A percentile compares a stretch with the other conserved stretches of the same genome.
phyloP scores from a whole-genome alignment of 2,797 vertebrate genomes.

The Lithobates pipiens region DNA sequence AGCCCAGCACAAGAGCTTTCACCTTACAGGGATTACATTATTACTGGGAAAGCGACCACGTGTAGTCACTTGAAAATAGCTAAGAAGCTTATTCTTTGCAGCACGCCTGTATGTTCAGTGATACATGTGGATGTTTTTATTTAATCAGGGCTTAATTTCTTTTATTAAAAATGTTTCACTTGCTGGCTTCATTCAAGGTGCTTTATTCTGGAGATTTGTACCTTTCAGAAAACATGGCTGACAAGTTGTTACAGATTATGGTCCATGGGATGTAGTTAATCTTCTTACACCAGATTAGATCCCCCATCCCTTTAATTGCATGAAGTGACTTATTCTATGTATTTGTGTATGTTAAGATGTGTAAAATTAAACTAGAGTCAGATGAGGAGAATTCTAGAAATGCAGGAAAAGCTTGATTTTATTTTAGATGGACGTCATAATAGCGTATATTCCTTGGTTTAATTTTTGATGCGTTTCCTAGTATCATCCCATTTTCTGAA shows the following conservation, averaged over 20 bases:
- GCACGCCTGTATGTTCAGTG: conserved; percentile 9
- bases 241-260: conserved; percentile 39
- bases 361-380: background rate
- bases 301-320: conserved; percentile 16
- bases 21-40: conserved; percentile 56
- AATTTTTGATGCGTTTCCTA: too few relatives aligned
- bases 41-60: conserved; percentile 64
- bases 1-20: conserved; percentile 60
- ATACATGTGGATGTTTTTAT: conserved; percentile 22
- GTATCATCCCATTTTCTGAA: too few relatives aligned
- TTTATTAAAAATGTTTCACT: conserved; percentile 33
- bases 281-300: conserved; percentile 50
- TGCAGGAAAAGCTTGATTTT: background rate
- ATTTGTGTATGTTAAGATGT: conserved; percentile 20
- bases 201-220: conserved; percentile 42
- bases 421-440: background rate
- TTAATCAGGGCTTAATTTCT: conserved; percentile 36
- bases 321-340: conserved; percentile 32
- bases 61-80: conserved; percentile 50
- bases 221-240: conserved; percentile 19
- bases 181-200: background rate
- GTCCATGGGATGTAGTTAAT: conserved; percentile 44
- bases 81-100: conserved; percentile 26
- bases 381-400: background rate
- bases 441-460: background rate